These are phyloP conservation scores for Poecilia wingei DNA, from an alignment of 2,797 vertebrate species.

Conservation along the genomic window DNA sequence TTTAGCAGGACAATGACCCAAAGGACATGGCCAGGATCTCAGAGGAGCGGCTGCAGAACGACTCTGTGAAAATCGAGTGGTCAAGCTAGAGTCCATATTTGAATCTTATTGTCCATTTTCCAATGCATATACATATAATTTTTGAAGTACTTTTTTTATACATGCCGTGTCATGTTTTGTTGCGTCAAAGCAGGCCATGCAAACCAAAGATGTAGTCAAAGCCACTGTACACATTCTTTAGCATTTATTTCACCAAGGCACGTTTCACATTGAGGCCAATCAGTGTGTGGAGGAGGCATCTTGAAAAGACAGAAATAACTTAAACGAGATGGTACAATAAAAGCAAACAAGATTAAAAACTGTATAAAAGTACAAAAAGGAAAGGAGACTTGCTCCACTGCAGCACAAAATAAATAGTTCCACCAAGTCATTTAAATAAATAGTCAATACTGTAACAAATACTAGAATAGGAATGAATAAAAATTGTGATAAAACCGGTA, in stretches of 20 bases:
- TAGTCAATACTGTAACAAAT: slow-evolving; percentile 86
- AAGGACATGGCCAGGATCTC: background rate
- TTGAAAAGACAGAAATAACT: slow-evolving; percentile 78
- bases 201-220: slow-evolving; percentile 33
- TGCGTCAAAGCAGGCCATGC: background rate
- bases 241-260: slow-evolving; percentile 80
- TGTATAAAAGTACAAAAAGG: slow-evolving; percentile 85
- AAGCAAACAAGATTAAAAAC: slow-evolving; percentile 77
- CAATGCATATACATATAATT: background rate
- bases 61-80: background rate
- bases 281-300: slow-evolving; percentile 78
- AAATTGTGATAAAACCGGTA: slow-evolving; percentile 71
- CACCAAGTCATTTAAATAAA: slow-evolving; percentile 83
- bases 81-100: background rate
- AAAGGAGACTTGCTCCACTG: slow-evolving; percentile 80
- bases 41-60: background rate
- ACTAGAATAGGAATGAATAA: slow-evolving; percentile 77
- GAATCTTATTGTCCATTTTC: background rate
- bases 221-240: slow-evolving; percentile 70
- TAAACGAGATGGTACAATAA: slow-evolving; percentile 74
- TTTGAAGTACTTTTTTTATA: background rate
- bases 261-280: slow-evolving; percentile 83
- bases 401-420: slow-evolving; percentile 85
- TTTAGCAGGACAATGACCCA: background rate
- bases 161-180: background rate